Percentiles rank a stretch among this genome's conserved stretches.
These are phyloP conservation scores for Punctoribates punctum DNA, from an alignment of 2,888 invertebrate genomes.

Conservation along the genomic window DNA sequence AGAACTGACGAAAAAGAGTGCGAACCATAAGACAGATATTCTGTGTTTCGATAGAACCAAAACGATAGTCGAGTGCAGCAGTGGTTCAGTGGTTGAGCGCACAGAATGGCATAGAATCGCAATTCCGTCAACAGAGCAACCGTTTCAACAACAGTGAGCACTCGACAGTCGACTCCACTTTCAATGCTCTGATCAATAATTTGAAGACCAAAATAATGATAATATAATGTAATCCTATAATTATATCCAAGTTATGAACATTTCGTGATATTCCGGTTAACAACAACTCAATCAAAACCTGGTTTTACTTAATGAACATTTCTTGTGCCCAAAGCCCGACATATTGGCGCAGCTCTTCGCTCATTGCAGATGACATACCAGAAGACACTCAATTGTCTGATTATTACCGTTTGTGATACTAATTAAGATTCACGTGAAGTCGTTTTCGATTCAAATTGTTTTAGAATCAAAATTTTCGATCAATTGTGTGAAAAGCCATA, in stretches of 20 bases:
- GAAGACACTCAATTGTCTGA: too few species aligned
- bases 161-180: slow-evolving; percentile 2
- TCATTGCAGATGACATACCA: too few species aligned
- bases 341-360: too few species aligned
- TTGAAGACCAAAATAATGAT: slow-evolving; percentile 10
- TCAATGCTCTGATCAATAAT: neutral
- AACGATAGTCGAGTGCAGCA: slow-evolving; percentile 21
- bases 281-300: neutral
- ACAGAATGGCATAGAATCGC: slow-evolving; percentile 15
- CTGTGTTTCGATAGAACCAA: neutral
- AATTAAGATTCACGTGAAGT: too few species aligned
- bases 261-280: neutral
- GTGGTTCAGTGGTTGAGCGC: neutral
- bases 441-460: too few species aligned
- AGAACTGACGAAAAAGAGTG: slow-evolving; percentile 18
- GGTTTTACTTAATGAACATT: neutral
- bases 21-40: slow-evolving; percentile 6
- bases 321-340: neutral
- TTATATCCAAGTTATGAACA: neutral
- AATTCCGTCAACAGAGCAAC: slow-evolving; percentile 25
- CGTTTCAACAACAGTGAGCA: slow-evolving; percentile 16
- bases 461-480: too few species aligned
- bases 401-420: too few species aligned
- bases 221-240: slow-evolving; percentile 7
- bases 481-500: too few species aligned